Evolutionary conservation across 2,888 invertebrate genomes (phyloP).

Genomic region (Eudasyphora cyanicolor): DNA sequence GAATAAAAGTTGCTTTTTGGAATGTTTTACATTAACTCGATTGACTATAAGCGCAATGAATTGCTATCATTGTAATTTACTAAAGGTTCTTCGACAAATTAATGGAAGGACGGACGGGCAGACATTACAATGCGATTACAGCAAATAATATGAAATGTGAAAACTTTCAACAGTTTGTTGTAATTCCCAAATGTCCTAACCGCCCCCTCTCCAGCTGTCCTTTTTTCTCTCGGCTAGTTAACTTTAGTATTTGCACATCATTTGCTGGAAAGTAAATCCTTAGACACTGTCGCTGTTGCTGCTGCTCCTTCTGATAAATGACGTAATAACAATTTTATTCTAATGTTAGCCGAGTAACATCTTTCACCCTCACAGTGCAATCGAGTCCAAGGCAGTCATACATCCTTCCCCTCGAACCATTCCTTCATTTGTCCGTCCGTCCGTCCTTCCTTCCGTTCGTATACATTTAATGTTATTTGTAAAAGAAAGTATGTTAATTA

Average conservation of each 20-base stretch:
- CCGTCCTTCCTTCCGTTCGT: neutral
- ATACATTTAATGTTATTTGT: constrained; percentile 23
- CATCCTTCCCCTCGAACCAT: neutral
- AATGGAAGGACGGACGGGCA: no score
- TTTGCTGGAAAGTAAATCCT: constrained; percentile 7
- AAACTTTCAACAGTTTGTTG: neutral
- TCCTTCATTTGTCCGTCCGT: neutral
- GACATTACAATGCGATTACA: neutral
- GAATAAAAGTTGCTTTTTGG: neutral
- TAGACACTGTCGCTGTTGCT: neutral
- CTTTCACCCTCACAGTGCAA: no score
- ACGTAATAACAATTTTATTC: constrained; percentile 5
- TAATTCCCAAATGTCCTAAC: neutral
- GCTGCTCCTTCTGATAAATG: neutral
- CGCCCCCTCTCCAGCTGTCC: neutral
- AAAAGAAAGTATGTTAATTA: constrained; percentile 74
- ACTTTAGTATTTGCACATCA: neutral
- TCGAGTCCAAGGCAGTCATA: no score
- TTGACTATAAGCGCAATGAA: no score
- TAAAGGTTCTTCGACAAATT: no score
- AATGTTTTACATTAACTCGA: neutral
- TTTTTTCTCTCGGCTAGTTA: neutral
- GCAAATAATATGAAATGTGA: neutral
- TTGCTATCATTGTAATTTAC: no score
- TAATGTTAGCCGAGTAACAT: neutral